Percentiles rank a stretch among this genome's conserved stretches.
These are phyloP conservation scores for Ophraella communa DNA, from an alignment of 2,888 invertebrate genomes.

Conservation along the genomic window DNA sequence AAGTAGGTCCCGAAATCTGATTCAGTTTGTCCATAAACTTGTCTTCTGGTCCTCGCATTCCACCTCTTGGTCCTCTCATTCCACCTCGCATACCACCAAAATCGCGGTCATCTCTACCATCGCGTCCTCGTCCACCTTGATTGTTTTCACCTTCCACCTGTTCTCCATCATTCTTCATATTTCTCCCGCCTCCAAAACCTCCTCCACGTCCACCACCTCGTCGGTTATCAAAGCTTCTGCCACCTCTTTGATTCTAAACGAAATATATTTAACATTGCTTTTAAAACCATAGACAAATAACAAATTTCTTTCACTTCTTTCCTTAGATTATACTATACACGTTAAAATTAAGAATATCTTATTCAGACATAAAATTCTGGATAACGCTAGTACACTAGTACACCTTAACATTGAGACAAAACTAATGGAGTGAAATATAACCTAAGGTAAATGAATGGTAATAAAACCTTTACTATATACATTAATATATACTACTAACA, in stretches of 20 bases:
- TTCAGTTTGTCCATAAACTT: constrained; percentile 52
- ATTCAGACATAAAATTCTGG: no score
- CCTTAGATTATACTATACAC: no score
- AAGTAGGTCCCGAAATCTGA: constrained; percentile 70
- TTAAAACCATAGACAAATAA: no score
- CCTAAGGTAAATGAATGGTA: no score
- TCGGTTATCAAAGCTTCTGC: constrained; percentile 19
- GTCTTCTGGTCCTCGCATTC: constrained; percentile 40
- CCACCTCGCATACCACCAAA: constrained; percentile 41
- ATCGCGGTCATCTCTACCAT: constrained; percentile 20
- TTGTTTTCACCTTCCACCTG: background rate
- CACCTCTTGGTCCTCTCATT: constrained; percentile 49
- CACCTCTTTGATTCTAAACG: constrained; percentile 16
- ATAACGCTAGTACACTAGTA: no score
- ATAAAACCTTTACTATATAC: no score
- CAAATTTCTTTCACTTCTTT: no score
- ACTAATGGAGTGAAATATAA: no score
- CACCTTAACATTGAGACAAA: no score
- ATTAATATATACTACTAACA: no score
- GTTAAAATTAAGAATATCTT: no score
- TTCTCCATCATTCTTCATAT: background rate
- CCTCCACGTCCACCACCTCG: constrained; percentile 17
- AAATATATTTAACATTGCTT: background rate
- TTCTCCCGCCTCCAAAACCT: constrained; percentile 4
- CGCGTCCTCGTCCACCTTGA: constrained; percentile 5